A percentile compares a stretch with the other conserved stretches of the same genome.
phyloP scores from a whole-genome alignment of 2,888 invertebrate genomes.

The Leucozona laternaria region DNA sequence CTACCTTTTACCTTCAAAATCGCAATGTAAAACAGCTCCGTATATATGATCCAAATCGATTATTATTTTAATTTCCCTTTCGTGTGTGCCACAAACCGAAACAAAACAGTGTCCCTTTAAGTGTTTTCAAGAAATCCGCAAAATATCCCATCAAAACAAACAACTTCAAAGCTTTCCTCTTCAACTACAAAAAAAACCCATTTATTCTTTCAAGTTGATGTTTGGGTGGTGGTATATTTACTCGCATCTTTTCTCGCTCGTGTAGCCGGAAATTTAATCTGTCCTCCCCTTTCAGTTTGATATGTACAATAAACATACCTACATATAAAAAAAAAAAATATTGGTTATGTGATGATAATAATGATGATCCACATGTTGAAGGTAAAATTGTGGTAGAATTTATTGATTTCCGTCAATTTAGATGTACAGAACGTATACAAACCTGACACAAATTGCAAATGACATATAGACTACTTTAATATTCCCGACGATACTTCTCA shows the following conservation, averaged over 20 bases:
- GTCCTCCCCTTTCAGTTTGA: background rate
- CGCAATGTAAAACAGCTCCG: too few species aligned
- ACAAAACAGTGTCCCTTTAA: conserved; percentile 7
- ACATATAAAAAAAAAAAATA: conserved; percentile 27
- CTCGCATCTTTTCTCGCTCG: conserved; percentile 32
- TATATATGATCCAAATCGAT: background rate
- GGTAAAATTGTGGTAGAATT: conserved; percentile 39
- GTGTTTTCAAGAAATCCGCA: conserved; percentile 8
- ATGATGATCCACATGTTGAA: conserved; percentile 44
- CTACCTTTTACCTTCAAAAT: too few species aligned
- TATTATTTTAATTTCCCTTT: conserved; percentile 17
- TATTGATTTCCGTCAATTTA: conserved; percentile 53
- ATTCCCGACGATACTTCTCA: conserved; percentile 36
- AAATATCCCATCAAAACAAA: background rate
- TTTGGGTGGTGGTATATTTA: conserved; percentile 1
- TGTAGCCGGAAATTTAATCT: conserved; percentile 45
- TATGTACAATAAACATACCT: background rate
- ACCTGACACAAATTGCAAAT: conserved; percentile 40
- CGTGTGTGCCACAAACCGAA: background rate
- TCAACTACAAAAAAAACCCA: background rate
- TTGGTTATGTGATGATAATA: conserved; percentile 10
- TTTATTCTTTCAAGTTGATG: conserved; percentile 28
- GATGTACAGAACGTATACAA: conserved; percentile 18
- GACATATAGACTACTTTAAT: conserved; percentile 39
- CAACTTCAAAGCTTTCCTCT: conserved; percentile 28